Evolutionary conservation across 2,797 vertebrate species (phyloP).

Genomic region (Thamnophis elegans): DNA sequence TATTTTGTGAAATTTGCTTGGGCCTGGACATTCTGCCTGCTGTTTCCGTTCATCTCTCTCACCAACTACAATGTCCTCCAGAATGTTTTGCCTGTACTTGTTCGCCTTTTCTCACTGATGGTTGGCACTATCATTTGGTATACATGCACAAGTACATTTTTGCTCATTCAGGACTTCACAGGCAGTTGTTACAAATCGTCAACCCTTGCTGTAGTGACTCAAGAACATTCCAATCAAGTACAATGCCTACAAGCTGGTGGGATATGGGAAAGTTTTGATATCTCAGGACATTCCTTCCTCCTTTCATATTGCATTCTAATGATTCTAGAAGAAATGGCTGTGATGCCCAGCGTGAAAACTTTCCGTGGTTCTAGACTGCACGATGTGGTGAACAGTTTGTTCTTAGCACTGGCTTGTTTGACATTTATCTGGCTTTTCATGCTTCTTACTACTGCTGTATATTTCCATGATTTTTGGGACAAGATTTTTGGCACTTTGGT

Average conservation of each 20-base stretch:
- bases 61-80: slow-evolving; percentile 75
- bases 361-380: slow-evolving; percentile 57
- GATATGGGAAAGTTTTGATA: slow-evolving; percentile 87
- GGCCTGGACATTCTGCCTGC: slow-evolving; percentile 90
- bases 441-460: slow-evolving; percentile 89
- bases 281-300: slow-evolving; percentile 94
- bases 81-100: slow-evolving; percentile 66
- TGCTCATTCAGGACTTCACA: slow-evolving; percentile 81
- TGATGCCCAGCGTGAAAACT: slow-evolving; percentile 74
- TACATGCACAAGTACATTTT: slow-evolving; percentile 79
- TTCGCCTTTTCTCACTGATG: slow-evolving; percentile 76
- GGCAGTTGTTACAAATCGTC: slow-evolving; percentile 77
- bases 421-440: slow-evolving; percentile 86
- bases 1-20: slow-evolving; percentile 95
- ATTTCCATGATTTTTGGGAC: slow-evolving; percentile 86
- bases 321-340: slow-evolving; percentile 86
- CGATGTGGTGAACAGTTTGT: slow-evolving; percentile 72
- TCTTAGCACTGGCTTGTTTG: slow-evolving; percentile 81
- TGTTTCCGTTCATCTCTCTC: slow-evolving; percentile 86
- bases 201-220: slow-evolving; percentile 6
- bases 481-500: slow-evolving; percentile 84
- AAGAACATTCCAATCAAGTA: slow-evolving; percentile 69
- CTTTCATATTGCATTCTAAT: slow-evolving; percentile 87
- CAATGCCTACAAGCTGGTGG: slow-evolving; percentile 78
- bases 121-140: slow-evolving; percentile 89